Base-by-base conservation (phyloP, 2,797 vertebrate genomes). In the Periophthalmus magnuspinnatus region DNA sequence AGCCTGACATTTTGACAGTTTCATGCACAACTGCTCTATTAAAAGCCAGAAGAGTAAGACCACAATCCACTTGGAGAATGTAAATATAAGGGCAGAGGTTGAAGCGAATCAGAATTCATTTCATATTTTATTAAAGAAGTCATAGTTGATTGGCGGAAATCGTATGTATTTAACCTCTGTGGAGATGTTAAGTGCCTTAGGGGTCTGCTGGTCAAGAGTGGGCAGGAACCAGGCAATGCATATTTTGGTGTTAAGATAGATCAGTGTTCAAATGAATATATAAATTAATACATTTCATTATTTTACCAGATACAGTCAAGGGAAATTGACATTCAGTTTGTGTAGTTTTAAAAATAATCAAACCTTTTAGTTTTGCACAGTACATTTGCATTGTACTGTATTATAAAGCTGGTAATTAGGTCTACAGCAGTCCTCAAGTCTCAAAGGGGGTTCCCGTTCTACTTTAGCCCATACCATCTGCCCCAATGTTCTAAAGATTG, bases 1-100 rank as follows among this genome's bases (percentile, higher is more conserved):
- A 6, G 6, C 69, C 62, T 85, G 79, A 81, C 78, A 85, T 84
- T 87, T 81, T 83, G 74, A 70, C 71, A 56, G 69, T 79, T 78
- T 79, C 78, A 80, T 62, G 72, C 36, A 62, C 52, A 62, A 62
- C 67, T 69, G 68, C 76, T 82, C 69, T 71, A 76, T 70, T 75
- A 67, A 47, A 71, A 52, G 17, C 70, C 47, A 75, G 66, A n/a
- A 5, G 45, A 50, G 41, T 66, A 67, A 76, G 45, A 59, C 70
- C 64, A 55, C 24, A 24, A 54, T 69, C 69, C 69, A 73, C 82
- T 72, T 83, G 82, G 80, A 77, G 75, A 70, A 85, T 86, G 72
- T 69, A 69, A 77, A 80, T 66, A 78, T 54, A 45, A 60, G 48
- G 24, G 11, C 50, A 54, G 11, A 55, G 32, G 32, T 38, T n/a